Conservation (phyloP, 2,888 invertebrate genomes). For the Busseola fusca region DNA sequence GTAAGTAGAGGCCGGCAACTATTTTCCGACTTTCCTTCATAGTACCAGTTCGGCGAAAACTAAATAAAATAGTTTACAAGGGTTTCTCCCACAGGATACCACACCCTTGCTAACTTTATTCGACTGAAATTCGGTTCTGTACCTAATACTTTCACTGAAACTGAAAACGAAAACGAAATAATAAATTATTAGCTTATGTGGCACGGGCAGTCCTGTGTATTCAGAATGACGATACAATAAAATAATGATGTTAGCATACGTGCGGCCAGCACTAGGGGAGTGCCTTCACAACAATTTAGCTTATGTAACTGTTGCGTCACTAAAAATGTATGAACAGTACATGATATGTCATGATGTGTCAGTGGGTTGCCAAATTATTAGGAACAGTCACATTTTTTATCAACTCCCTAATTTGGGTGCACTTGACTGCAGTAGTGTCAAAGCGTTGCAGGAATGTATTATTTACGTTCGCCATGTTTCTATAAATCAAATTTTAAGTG, state of each 20-base stretch:
- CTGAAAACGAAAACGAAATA: constrained; percentile 65
- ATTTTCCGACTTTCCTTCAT: constrained; percentile 47
- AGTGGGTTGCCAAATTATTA: no score
- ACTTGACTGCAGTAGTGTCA: no score
- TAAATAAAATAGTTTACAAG: constrained; percentile 78
- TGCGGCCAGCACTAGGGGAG: constrained; percentile 36
- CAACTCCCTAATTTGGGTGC: no score
- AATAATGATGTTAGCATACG: constrained; percentile 39
- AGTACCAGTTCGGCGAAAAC: constrained; percentile 66
- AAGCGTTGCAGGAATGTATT: no score
- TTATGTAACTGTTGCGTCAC: constrained; percentile 42
- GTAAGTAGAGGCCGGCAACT: background rate
- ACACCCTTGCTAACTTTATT: constrained; percentile 72
- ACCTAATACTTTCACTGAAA: constrained; percentile 62
- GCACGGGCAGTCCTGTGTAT: constrained; percentile 18
- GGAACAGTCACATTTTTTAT: no score
- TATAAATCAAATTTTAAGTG: no score
- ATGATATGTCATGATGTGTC: no score
- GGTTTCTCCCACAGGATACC: constrained; percentile 72
- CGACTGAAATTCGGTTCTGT: constrained; percentile 65
- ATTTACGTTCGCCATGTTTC: no score
- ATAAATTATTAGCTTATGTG: constrained; percentile 32
- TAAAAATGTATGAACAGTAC: constrained; percentile 39
- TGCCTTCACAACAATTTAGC: constrained; percentile 24
- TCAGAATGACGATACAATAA: constrained; percentile 41